Base-by-base conservation (phyloP, 37 sponge, comb jelly and placozoan genomes). In the Hormiphora californensis region DNA sequence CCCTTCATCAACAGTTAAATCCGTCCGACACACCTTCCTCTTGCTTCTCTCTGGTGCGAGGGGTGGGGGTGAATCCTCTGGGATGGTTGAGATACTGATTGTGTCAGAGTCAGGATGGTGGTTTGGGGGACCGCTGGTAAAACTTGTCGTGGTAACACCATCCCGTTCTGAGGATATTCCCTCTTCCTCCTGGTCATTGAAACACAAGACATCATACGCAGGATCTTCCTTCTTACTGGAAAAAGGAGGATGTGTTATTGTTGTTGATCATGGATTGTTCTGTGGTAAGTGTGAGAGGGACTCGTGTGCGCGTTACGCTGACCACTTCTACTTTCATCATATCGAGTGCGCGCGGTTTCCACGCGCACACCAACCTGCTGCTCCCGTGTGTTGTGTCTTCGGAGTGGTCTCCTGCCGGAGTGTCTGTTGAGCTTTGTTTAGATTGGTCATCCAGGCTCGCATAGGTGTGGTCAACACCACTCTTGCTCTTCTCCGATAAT, bases 181-280 rank as follows among this genome's bases (percentile, higher is more conserved):
- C 1, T 23, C 3, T 3, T 57, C 59, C 4, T 19, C 23, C 81
- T 73, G 81, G 23, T 73, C 81, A 43, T 46, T 43, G 25, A 21
- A 73, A 40, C 44, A 73, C 21, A 73, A 46, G 25, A 73, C 81
- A 30, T 73, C 81, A 28, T 73, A 73, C 1, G 81, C 44, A 0
- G 81, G 81, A 4, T 73, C 81, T n/a, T 73, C 81, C 46, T 73
- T 73, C 81, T 57, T 57, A 40, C 81, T 73, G 81, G 21, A 28
- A 31, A 3, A 21, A 11, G 4, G 7, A 7, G 32, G 4, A 32
- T 32, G 68, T 49, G 15, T 49, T 49, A 49, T 17, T 49, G 9
- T 49, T 17, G 15, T 17, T 49, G 53, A 17, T 15, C 12, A 49
- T 49, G 15, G 53, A 49, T 9, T 49, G 12, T 49, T 49, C 9